Conservation (phyloP, 2,888 invertebrate species). For the Tetragnatha montana region DNA sequence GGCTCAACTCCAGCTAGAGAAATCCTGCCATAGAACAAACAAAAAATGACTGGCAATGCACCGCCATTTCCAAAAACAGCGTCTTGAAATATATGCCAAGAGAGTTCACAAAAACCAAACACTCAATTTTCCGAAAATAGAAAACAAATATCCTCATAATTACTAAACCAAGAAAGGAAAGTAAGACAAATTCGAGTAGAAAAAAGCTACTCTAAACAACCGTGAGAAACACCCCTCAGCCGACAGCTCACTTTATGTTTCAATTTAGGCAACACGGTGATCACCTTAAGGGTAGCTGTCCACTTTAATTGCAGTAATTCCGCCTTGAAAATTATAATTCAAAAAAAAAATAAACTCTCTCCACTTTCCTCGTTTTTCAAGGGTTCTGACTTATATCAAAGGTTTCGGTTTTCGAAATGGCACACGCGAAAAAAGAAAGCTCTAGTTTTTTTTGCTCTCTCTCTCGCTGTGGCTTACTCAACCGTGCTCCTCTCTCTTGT, state of each 20-base stretch:
- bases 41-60: too few relatives aligned
- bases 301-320: conserved; percentile 15
- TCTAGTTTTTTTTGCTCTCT: too few relatives aligned
- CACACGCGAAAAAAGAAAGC: conserved; percentile 10
- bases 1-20: too few relatives aligned
- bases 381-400: not conserved
- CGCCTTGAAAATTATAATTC: not conserved
- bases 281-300: not conserved
- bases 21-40: too few relatives aligned
- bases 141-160: too few relatives aligned
- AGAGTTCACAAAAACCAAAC: too few relatives aligned
- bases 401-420: conserved; percentile 2
- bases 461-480: conserved; percentile 51
- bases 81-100: too few relatives aligned
- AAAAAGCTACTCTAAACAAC: not conserved
- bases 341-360: not conserved
- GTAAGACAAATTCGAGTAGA: not conserved
- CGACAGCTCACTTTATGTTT: not conserved
- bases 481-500: conserved; percentile 11
- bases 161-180: too few relatives aligned
- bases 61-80: too few relatives aligned
- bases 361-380: not conserved
- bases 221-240: not conserved
- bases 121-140: too few relatives aligned
- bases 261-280: not conserved